Conservation (phyloP, 2,888 invertebrate species). For the Coleophora deauratella region DNA sequence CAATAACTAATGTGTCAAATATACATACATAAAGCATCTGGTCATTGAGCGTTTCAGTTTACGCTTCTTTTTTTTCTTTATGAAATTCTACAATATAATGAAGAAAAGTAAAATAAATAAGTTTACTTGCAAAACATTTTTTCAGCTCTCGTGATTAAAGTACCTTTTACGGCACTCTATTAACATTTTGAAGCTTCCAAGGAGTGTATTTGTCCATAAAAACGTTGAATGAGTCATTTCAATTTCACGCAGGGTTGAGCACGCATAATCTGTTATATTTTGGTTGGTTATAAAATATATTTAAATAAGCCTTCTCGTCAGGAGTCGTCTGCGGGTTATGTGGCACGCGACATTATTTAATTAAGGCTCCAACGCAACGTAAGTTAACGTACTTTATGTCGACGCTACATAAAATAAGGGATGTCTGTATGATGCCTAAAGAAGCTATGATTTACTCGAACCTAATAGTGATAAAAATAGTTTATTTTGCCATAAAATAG, state of each 20-base stretch:
- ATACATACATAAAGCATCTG: too few relatives aligned
- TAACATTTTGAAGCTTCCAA: not conserved
- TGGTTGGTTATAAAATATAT: slow-evolving; percentile 18
- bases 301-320: slow-evolving; percentile 16
- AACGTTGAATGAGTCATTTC: slow-evolving; percentile 13
- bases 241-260: slow-evolving; percentile 23
- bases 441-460: too few relatives aligned
- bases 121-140: too few relatives aligned
- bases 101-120: too few relatives aligned
- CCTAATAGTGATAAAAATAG: too few relatives aligned
- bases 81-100: too few relatives aligned
- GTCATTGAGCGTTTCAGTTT: slow-evolving; percentile 33
- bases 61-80: slow-evolving; percentile 4
- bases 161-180: too few relatives aligned
- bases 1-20: too few relatives aligned
- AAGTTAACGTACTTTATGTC: slow-evolving; percentile 9
- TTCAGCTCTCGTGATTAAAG: too few relatives aligned
- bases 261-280: slow-evolving; percentile 24
- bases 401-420: too few relatives aligned
- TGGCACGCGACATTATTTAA: slow-evolving; percentile 60
- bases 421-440: too few relatives aligned
- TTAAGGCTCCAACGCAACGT: slow-evolving; percentile 40
- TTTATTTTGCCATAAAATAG: too few relatives aligned
- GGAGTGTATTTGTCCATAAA: slow-evolving; percentile 3
- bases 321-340: slow-evolving; percentile 37